A percentile compares a stretch with the other conserved stretches of the same genome.
These are phyloP conservation scores for Pinna nobilis DNA, from an alignment of 1,140 invertebrate species.

Conservation along the genomic window DNA sequence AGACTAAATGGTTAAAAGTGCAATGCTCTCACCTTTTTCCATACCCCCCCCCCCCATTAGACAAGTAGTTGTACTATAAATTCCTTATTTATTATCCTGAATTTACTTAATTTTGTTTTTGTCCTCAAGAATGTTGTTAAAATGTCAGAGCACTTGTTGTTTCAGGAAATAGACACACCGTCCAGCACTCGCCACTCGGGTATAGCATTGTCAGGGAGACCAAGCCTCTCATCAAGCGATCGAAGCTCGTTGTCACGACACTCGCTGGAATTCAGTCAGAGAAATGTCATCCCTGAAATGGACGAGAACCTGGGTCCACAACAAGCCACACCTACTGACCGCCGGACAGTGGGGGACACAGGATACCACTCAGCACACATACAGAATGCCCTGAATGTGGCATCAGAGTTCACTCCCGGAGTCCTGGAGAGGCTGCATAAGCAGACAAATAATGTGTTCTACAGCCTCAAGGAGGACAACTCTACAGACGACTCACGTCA, in stretches of 20 bases:
- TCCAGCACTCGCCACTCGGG: conserved; percentile 6
- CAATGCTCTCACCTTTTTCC: too few relatives aligned
- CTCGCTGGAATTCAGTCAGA: conserved; percentile 23
- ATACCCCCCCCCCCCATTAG: too few relatives aligned
- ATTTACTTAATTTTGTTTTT: too few relatives aligned
- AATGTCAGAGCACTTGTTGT: neutral
- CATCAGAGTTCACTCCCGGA: conserved; percentile 26
- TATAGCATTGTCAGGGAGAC: conserved; percentile 15
- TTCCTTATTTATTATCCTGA: too few relatives aligned
- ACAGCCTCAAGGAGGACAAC: conserved; percentile 20
- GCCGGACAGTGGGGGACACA: conserved; percentile 11
- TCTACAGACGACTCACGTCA: neutral
- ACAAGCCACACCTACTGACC: neutral
- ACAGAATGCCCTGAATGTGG: conserved; percentile 23
- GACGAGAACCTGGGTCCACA: neutral
- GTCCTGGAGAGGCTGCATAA: conserved; percentile 28
- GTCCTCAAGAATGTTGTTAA: too few relatives aligned
- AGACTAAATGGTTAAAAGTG: too few relatives aligned
- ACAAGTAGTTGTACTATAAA: too few relatives aligned
- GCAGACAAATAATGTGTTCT: conserved; percentile 43
- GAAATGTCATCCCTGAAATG: neutral
- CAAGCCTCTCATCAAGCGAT: conserved; percentile 34
- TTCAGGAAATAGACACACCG: conserved; percentile 38
- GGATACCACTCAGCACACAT: conserved; percentile 33
- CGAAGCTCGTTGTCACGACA: conserved; percentile 23